Percentiles rank a stretch among this genome's conserved stretches.
Evolutionary conservation across 2,888 invertebrate species (phyloP).

Genomic region (Erebia epiphron): DNA sequence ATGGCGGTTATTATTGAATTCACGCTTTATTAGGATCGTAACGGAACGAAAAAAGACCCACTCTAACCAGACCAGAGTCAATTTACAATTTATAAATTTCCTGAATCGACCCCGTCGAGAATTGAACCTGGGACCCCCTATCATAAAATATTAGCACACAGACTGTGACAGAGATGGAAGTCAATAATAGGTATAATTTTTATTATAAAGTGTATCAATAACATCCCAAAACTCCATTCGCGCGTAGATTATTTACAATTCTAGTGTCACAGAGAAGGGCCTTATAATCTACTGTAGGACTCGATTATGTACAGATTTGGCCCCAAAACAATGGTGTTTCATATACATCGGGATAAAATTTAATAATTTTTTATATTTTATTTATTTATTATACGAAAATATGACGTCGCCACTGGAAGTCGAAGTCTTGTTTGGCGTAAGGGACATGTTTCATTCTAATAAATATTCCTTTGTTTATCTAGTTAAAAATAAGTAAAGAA

Average conservation of each 20-base stretch:
- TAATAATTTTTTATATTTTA: conserved; percentile 15
- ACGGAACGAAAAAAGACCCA: too few relatives aligned
- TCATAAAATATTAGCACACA: too few relatives aligned
- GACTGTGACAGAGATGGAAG: too few relatives aligned
- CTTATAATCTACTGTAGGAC: conserved; percentile 47
- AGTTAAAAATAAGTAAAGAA: too few relatives aligned
- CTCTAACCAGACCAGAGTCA: not conserved
- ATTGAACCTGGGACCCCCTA: too few relatives aligned
- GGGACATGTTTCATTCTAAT: not conserved
- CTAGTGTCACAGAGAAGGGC: conserved; percentile 30
- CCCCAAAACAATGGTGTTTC: conserved; percentile 62
- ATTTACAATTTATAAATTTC: not conserved
- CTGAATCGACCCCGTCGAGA: not conserved
- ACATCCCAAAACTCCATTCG: not conserved
- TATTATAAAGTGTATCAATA: not conserved
- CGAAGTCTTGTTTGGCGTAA: conserved; percentile 13
- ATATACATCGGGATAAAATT: conserved; percentile 29
- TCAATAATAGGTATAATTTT: too few relatives aligned
- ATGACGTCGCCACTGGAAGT: conserved; percentile 15
- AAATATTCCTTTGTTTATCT: too few relatives aligned
- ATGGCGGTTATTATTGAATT: too few relatives aligned
- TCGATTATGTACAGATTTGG: conserved; percentile 60
- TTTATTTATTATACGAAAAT: conserved; percentile 29
- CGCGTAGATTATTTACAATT: conserved; percentile 26
- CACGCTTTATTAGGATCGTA: too few relatives aligned